Percentiles rank a stretch among this genome's conserved stretches.
phyloP scores from a whole-genome alignment of 2,113 vertebrate genomes.

The Phoenicopterus ruber region DNA sequence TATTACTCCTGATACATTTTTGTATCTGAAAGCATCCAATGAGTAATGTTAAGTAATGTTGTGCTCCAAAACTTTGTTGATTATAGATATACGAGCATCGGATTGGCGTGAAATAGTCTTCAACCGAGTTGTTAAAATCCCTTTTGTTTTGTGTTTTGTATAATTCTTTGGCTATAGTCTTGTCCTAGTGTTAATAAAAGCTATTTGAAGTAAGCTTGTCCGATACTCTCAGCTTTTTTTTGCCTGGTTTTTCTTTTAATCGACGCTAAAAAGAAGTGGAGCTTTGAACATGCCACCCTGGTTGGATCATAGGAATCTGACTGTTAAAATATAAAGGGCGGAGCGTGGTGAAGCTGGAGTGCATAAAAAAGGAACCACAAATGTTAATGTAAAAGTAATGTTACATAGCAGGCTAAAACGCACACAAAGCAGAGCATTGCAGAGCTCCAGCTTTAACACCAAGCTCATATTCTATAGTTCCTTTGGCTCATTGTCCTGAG shows the following conservation, averaged over 20 bases:
- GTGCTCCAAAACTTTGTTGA: conserved; percentile 54
- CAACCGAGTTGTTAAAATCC: conserved; percentile 42
- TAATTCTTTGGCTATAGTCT: conserved; percentile 74
- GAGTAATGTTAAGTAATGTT: conserved; percentile 41
- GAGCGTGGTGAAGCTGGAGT: conserved; percentile 48
- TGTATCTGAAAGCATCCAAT: conserved; percentile 65
- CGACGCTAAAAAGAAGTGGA: not conserved
- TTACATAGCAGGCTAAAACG: conserved; percentile 49
- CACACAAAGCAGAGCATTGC: conserved; percentile 51
- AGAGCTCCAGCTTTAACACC: conserved; percentile 27
- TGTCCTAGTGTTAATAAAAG: conserved; percentile 76
- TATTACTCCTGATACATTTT: conserved; percentile 69
- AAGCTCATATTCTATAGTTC: conserved; percentile 56
- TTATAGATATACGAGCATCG: conserved; percentile 53
- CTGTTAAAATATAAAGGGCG: conserved; percentile 45
- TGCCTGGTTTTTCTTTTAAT: not conserved
- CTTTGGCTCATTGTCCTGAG: conserved; percentile 58
- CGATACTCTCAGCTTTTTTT: not conserved
- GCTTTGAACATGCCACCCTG: conserved; percentile 65
- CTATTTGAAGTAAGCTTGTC: conserved; percentile 73
- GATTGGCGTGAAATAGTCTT: conserved; percentile 52
- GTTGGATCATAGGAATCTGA: conserved; percentile 50
- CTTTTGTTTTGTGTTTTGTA: conserved; percentile 77
- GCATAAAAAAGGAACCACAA: conserved; percentile 60
- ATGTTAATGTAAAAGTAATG: conserved; percentile 62